Conservation (phyloP, 2,888 invertebrate genomes). For the Argynnis bischoffii region DNA sequence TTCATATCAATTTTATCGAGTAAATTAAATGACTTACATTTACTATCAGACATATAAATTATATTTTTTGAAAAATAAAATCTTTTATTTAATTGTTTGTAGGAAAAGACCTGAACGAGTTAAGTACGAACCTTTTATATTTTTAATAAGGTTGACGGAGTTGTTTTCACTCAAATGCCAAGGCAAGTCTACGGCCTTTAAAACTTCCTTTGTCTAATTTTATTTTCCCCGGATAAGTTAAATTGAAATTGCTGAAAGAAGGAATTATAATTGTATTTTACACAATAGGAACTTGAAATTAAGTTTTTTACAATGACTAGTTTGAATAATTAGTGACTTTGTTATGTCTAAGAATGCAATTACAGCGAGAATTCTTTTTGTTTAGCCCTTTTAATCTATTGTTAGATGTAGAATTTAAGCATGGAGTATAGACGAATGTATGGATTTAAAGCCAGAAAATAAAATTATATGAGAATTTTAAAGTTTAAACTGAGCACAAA, state of each 20-base stretch:
- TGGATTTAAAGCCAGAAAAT: no score
- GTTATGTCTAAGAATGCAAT: slow-evolving; percentile 5
- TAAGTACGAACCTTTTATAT: slow-evolving; percentile 23
- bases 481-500: no score
- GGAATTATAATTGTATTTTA: slow-evolving; percentile 14
- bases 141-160: slow-evolving; percentile 18
- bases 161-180: slow-evolving; percentile 39
- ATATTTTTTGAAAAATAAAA: no score
- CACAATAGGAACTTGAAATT: slow-evolving; percentile 17
- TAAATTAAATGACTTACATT: no score
- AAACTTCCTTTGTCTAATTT: slow-evolving; percentile 28
- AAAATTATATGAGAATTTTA: no score
- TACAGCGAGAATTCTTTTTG: background rate
- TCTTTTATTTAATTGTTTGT: background rate
- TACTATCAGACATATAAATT: no score
- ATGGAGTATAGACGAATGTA: no score
- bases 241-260: slow-evolving; percentile 20
- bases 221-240: slow-evolving; percentile 15
- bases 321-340: background rate
- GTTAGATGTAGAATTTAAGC: no score
- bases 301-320: slow-evolving; percentile 18
- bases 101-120: slow-evolving; percentile 4
- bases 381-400: no score
- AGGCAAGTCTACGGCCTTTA: slow-evolving; percentile 36
- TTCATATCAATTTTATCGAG: no score